phyloP scores from a whole-genome alignment of 30 jellyfish, hydroid and myxozoan genomes.

The Hydractinia symbiolongicarpus region DNA sequence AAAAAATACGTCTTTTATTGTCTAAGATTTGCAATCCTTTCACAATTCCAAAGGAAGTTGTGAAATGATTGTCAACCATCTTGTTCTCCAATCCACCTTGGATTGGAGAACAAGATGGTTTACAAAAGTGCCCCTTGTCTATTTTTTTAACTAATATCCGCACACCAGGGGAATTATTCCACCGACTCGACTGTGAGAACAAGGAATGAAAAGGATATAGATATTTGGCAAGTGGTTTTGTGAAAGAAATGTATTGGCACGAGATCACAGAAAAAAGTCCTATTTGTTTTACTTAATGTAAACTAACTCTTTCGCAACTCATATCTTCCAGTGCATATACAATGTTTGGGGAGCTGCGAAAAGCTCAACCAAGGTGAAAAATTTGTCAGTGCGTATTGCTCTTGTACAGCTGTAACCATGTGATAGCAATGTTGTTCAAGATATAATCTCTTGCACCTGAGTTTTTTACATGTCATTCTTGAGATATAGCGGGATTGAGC shows the following conservation, averaged over 20 bases:
- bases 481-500: too few species aligned
- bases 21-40: too few species aligned
- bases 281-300: neutral
- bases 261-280: neutral
- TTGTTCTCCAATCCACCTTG: too few species aligned
- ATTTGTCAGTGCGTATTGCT: neutral
- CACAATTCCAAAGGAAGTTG: neutral
- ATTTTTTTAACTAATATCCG: neutral
- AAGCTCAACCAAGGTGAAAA: conserved; percentile 2
- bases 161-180: neutral
- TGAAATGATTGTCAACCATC: too few species aligned
- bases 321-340: neutral
- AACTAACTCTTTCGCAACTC: neutral
- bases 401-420: conserved; percentile 12
- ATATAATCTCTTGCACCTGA: neutral
- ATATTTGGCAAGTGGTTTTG: neutral
- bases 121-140: neutral
- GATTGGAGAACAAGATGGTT: neutral
- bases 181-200: conserved; percentile 1
- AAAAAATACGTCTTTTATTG: too few species aligned
- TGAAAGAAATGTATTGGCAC: neutral
- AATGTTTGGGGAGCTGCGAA: conserved; percentile 8
- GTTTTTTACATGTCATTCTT: too few species aligned
- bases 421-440: neutral
- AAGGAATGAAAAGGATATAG: conserved; percentile 12